These are phyloP conservation scores for Yponomeuta plumbellus DNA, from an alignment of 2,888 invertebrate genomes.

Conservation along the genomic window DNA sequence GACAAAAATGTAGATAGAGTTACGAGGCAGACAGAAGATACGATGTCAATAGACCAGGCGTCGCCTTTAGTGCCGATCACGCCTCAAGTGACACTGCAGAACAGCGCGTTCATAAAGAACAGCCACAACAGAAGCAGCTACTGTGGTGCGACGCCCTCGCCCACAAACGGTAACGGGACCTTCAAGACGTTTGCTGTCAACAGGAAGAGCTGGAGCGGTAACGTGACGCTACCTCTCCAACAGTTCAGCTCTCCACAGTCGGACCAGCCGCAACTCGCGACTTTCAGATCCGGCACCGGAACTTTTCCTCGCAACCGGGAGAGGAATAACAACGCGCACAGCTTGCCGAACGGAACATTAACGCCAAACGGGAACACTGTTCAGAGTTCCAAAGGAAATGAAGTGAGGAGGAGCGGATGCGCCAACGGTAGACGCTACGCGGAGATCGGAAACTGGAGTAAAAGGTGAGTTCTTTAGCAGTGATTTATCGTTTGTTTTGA, in stretches of 20 bases:
- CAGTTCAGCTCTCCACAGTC: slow-evolving; percentile 53
- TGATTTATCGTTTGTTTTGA: slow-evolving; percentile 9
- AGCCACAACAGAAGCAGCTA: slow-evolving; percentile 74
- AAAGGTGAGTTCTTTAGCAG: slow-evolving; percentile 56
- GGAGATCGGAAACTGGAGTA: slow-evolving; percentile 77
- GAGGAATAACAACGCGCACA: slow-evolving; percentile 59
- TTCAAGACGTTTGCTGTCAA: slow-evolving; percentile 71
- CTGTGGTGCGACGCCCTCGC: slow-evolving; percentile 67
- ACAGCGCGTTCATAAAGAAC: slow-evolving; percentile 71
- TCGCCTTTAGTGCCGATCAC: slow-evolving; percentile 72
- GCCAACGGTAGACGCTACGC: slow-evolving; percentile 75
- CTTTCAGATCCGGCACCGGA: slow-evolving; percentile 70
- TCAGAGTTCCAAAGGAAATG: slow-evolving; percentile 70
- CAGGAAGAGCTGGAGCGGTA: slow-evolving; percentile 75
- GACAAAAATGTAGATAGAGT: slow-evolving; percentile 71
- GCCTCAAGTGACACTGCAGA: slow-evolving; percentile 66
- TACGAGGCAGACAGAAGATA: slow-evolving; percentile 53
- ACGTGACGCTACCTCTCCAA: slow-evolving; percentile 70
- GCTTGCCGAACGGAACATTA: slow-evolving; percentile 65
- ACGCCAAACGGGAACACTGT: slow-evolving; percentile 71
- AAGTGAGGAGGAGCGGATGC: slow-evolving; percentile 71
- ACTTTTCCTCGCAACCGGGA: slow-evolving; percentile 71
- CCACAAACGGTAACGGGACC: slow-evolving; percentile 62
- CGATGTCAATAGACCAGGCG: slow-evolving; percentile 74
- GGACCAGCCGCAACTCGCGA: slow-evolving; percentile 60